These are phyloP conservation scores for Argynnis bischoffii DNA, from an alignment of 2,888 invertebrate genomes.

Conservation along the genomic window DNA sequence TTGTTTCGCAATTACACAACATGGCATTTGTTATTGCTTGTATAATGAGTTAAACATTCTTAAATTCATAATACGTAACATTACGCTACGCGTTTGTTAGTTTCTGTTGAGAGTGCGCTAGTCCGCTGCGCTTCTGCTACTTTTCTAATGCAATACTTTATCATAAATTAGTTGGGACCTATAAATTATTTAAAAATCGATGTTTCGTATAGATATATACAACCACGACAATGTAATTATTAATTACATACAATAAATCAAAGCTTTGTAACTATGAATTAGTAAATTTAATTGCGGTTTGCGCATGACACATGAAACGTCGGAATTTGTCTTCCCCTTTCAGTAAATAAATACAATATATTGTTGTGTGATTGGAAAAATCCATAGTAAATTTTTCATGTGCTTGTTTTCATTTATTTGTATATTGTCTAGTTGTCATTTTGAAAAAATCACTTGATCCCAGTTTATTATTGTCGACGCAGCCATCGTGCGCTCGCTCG, in stretches of 20 bases:
- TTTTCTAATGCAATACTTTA: no score
- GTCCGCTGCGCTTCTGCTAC: no score
- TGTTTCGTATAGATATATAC: no score
- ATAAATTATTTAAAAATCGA: no score
- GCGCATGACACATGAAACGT: conserved; percentile 8
- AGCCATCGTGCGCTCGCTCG: conserved; percentile 51
- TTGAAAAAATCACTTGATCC: conserved; percentile 23
- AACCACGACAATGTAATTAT: background rate
- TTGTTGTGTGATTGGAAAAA: no score
- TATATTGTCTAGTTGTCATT: conserved; percentile 14
- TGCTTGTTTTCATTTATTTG: conserved; percentile 1
- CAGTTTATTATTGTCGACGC: conserved; percentile 34
- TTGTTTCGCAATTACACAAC: conserved; percentile 46
- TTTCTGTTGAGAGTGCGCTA: no score
- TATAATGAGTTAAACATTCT: conserved; percentile 13
- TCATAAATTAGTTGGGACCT: no score
- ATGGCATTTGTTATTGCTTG: conserved; percentile 16
- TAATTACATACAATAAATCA: background rate
- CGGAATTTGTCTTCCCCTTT: conserved; percentile 10
- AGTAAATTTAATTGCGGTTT: conserved; percentile 21
- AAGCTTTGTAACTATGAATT: conserved; percentile 22
- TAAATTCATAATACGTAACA: conserved; percentile 13
- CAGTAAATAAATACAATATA: background rate
- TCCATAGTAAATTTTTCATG: background rate
- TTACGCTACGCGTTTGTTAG: no score